Conservation (phyloP, 2,797 vertebrate genomes). For the Tragopan temminckii region DNA sequence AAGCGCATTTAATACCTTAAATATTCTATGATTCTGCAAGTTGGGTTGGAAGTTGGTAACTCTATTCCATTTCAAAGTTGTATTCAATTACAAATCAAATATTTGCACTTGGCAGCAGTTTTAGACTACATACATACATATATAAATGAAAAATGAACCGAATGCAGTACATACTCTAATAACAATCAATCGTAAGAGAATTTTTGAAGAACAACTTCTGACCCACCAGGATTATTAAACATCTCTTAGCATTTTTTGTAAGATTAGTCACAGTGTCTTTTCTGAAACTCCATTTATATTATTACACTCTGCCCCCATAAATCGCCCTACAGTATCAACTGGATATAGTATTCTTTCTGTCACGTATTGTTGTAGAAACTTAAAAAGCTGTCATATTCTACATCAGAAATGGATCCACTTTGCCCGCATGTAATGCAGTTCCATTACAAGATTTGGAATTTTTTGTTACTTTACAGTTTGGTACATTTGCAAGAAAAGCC, state of each 20-base stretch:
- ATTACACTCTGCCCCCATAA: conserved; percentile 68
- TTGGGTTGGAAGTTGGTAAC: conserved; percentile 45
- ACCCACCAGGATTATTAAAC: conserved; percentile 75
- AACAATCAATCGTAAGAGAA: conserved; percentile 70
- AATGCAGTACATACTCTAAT: conserved; percentile 62
- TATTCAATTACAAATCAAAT: conserved; percentile 69
- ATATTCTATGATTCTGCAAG: conserved; percentile 44
- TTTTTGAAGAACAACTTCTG: conserved; percentile 72
- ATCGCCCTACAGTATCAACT: conserved; percentile 34
- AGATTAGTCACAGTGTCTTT: conserved; percentile 77
- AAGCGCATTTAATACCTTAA: conserved; percentile 41
- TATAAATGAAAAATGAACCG: conserved; percentile 72
- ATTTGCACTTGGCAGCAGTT: conserved; percentile 70
- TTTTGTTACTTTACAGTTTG: conserved; percentile 5
- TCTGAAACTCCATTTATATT: conserved; percentile 75
- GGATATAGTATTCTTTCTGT: conserved; percentile 54
- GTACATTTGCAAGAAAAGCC: conserved; percentile 1
- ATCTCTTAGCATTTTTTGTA: conserved; percentile 73
- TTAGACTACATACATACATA: conserved; percentile 48
- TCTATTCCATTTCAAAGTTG: conserved; percentile 46
- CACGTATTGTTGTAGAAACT: conserved; percentile 48
- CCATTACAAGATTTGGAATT: conserved; percentile 13
- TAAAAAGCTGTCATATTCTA: conserved; percentile 60
- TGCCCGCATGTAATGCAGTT: conserved; percentile 10
- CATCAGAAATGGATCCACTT: conserved; percentile 59